Evolutionary conservation across 2,888 invertebrate species (phyloP).

Genomic region (Eupithecia vulgata): DNA sequence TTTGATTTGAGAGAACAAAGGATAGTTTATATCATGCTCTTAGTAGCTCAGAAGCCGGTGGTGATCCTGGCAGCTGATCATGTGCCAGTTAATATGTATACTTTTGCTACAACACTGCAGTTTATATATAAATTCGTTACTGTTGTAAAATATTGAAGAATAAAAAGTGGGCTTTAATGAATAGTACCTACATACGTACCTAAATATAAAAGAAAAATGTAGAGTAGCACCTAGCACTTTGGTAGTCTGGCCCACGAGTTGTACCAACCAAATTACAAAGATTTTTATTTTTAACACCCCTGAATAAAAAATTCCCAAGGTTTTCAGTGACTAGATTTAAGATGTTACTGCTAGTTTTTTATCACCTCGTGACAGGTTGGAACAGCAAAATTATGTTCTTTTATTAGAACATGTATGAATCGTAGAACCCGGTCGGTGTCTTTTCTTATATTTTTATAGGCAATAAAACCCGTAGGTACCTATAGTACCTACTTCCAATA

Average conservation of each 20-base stretch:
- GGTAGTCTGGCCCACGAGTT: background rate
- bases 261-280: background rate
- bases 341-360: background rate
- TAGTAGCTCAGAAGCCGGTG: slow-evolving; percentile 67
- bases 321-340: background rate
- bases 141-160: slow-evolving; percentile 45
- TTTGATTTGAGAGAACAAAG: slow-evolving; percentile 64
- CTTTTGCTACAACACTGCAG: slow-evolving; percentile 70
- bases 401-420: background rate
- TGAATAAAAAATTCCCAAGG: background rate
- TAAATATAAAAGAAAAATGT: background rate
- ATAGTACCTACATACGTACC: background rate
- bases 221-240: background rate
- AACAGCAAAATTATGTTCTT: too few species aligned
- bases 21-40: slow-evolving; percentile 61
- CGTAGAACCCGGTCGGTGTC: background rate
- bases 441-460: background rate
- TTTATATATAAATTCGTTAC: slow-evolving; percentile 74
- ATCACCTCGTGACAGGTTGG: too few species aligned
- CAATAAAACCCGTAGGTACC: background rate
- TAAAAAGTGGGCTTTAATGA: background rate
- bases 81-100: slow-evolving; percentile 73
- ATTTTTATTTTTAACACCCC: background rate
- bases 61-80: slow-evolving; percentile 70
- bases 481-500: background rate